Evolutionary conservation across 2,797 vertebrate species (phyloP), one percentile per base, ranked within the genome.

Genomic region (Macropodus opercularis): DNA sequence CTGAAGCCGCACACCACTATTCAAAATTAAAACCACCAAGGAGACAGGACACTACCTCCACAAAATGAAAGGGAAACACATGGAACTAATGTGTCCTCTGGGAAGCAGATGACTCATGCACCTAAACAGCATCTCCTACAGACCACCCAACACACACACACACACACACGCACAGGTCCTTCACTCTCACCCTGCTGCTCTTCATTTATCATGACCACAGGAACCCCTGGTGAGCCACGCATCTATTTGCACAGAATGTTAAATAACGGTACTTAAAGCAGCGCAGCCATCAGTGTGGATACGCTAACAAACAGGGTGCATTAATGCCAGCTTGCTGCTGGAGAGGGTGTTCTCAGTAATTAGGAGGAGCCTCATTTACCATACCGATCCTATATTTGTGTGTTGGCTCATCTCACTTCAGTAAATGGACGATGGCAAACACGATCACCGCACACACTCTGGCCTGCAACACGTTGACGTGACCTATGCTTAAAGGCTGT

Each of bases 21-120:
- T 19, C 5, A 55, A 57, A 50, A 58, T 55, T 46, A 43, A 22
- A 65, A 43, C 38, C 72, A 48, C 48, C 22, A 52, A 56, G 26
- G 26, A 69, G 40, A 55, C 44, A 46, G 52, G 54, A 69, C 42
- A 63, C 26, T 35, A 63, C 40, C 63, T 58, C 36, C 63, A 75
- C 38, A 69, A 65, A 74, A 62, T 36, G 61, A 63, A 59, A 39
- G 56, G 54, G 42, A 53, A 62, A 54, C 65, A 67, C 51, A 57
- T 35, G 46, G 58, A 66, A 57, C 55, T 68, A 79, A 78, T 75
- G 67, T 77, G 63, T 74, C 55, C 75, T 70, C 62, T 15, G n/a
- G 73, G 63, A 72, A 84, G 36, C 53, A 14, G 61, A 75, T 88
- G 84, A 87, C 57, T 89, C 84, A 88, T 65, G 35, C 52, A 52